Conservation (phyloP, 2,888 invertebrate species). For the Tanaodytes sp. region DNA sequence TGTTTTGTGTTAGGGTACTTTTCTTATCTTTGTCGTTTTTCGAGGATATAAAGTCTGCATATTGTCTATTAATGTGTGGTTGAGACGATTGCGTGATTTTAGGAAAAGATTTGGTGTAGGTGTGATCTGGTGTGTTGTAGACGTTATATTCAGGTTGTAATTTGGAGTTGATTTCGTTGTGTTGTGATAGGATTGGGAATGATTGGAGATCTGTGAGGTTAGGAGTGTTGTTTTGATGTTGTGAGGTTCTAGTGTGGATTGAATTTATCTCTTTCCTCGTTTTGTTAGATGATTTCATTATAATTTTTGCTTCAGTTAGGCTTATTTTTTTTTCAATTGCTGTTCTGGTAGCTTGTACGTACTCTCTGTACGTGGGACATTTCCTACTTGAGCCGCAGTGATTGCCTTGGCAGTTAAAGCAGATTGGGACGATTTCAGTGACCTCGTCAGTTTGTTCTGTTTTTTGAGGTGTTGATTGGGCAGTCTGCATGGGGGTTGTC, state of each 20-base stretch:
- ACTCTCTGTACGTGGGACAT: not conserved
- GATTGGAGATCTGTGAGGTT: not conserved
- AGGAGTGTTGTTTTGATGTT: too few species aligned
- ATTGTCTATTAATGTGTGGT: too few species aligned
- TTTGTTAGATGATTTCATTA: too few species aligned
- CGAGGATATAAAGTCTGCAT: too few species aligned
- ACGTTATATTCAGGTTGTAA: not conserved
- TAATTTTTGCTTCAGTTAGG: not conserved
- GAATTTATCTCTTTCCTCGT: too few species aligned
- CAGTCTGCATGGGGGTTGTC: not conserved
- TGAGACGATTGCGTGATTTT: too few species aligned
- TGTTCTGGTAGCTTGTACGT: not conserved
- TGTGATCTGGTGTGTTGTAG: not conserved
- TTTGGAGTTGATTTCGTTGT: not conserved
- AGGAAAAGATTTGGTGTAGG: not conserved
- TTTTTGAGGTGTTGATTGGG: not conserved
- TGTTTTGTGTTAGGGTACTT: too few species aligned
- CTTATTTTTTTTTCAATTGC: not conserved
- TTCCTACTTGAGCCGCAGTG: slow-evolving; percentile 21
- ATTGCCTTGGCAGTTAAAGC: slow-evolving; percentile 9
- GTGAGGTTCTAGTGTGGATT: too few species aligned
- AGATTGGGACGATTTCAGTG: not conserved
- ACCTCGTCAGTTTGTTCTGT: not conserved
- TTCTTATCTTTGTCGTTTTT: too few species aligned
- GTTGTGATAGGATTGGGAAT: not conserved